Conservation (phyloP, 2,888 invertebrate species). For the Boloria euphrosyne region DNA sequence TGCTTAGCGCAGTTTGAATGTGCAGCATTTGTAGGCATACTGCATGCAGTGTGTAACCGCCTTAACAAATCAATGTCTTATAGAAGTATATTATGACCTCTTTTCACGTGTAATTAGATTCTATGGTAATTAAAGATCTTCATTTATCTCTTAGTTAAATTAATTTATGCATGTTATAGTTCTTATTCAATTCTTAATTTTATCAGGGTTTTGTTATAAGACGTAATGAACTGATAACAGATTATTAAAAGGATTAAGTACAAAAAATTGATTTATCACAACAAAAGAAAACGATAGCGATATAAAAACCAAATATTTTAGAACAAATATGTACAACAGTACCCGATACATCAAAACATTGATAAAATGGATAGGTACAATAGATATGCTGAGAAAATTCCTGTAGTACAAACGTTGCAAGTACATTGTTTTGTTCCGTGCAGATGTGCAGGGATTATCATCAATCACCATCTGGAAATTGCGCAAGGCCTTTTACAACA, state of each 20-base stretch:
- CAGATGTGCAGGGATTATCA: constrained; percentile 72
- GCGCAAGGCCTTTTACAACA: constrained; percentile 74
- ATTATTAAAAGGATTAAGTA: constrained; percentile 12
- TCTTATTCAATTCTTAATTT: neutral
- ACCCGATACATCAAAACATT: constrained; percentile 31
- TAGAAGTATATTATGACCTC: too few relatives aligned
- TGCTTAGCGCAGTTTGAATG: too few relatives aligned
- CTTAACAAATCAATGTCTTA: too few relatives aligned
- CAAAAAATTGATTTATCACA: neutral
- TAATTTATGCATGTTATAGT: too few relatives aligned
- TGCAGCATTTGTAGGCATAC: too few relatives aligned
- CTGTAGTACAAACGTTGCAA: constrained; percentile 31
- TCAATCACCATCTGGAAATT: constrained; percentile 77
- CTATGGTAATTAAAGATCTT: too few relatives aligned
- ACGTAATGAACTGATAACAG: constrained; percentile 11
- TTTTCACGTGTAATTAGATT: too few relatives aligned
- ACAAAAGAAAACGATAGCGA: neutral
- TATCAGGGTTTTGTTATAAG: neutral
- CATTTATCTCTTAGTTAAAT: too few relatives aligned
- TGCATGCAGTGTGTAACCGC: too few relatives aligned
- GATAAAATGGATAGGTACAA: constrained; percentile 32
- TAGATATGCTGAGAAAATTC: constrained; percentile 37
- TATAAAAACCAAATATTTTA: neutral
- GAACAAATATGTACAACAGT: neutral
- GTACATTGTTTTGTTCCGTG: constrained; percentile 60